Conservation (phyloP, 2,113 vertebrate genomes). For the Cromileptes altivelis region DNA sequence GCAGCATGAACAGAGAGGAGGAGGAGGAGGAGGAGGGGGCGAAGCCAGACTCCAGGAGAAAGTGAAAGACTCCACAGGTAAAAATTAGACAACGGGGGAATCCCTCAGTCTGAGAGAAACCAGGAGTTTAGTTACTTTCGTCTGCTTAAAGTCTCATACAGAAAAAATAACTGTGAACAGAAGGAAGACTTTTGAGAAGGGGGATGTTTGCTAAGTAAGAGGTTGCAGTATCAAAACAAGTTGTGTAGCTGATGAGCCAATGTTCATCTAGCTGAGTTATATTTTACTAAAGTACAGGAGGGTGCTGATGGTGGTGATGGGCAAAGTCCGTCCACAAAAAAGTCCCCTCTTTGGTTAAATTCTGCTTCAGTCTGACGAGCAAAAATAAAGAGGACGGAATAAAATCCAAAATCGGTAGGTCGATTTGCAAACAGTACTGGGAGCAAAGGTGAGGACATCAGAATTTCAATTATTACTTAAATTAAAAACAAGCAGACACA, state of each 20-base stretch:
- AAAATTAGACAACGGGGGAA: background rate
- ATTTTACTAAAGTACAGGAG: background rate
- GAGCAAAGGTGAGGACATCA: no score
- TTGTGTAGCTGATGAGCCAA: background rate
- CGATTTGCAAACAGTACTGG: no score
- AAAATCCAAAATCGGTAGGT: background rate
- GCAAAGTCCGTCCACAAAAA: background rate
- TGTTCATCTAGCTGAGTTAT: background rate
- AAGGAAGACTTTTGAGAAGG: background rate
- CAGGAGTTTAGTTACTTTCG: background rate
- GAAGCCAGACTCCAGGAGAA: background rate
- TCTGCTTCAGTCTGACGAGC: background rate
- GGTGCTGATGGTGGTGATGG: no score
- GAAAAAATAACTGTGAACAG: no score
- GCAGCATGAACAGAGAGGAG: background rate
- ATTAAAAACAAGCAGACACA: no score
- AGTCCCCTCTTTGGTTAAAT: background rate
- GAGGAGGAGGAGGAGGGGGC: background rate
- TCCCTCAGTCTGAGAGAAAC: conserved; percentile 1
- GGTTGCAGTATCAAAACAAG: background rate
- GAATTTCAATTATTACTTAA: no score
- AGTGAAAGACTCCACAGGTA: conserved; percentile 19
- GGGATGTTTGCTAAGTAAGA: background rate
- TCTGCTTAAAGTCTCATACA: background rate
- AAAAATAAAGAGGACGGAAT: background rate